A percentile compares a stretch with the other conserved stretches of the same genome.
Conservation (phyloP, 2,888 invertebrate genomes). For the Caenorhabditis doughertyi region DNA sequence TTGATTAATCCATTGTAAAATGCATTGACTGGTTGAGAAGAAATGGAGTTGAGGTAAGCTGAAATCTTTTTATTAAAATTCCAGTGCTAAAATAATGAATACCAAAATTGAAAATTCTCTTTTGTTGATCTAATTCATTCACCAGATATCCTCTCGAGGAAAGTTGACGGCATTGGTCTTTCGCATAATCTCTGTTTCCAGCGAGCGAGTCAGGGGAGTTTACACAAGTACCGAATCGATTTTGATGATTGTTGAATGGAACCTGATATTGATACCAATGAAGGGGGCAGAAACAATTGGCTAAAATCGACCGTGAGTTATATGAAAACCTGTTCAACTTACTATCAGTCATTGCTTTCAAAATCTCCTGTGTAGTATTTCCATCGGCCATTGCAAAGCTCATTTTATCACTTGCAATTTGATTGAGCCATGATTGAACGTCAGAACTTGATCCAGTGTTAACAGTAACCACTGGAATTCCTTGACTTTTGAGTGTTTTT, state of each 20-base stretch:
- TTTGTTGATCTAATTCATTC: slow-evolving; percentile 49
- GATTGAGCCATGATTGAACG: slow-evolving; percentile 1
- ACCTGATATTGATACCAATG: slow-evolving; percentile 8
- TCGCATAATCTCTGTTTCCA: background rate
- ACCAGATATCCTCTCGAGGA: slow-evolving; percentile 6
- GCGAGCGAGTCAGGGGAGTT: background rate
- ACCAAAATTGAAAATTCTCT: slow-evolving; percentile 41
- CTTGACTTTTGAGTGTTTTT: background rate
- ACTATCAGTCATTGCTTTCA: slow-evolving; percentile 49
- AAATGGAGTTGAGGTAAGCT: slow-evolving; percentile 8
- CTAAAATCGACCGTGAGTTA: background rate
- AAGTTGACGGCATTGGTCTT: background rate
- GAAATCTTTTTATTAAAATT: slow-evolving; percentile 4
- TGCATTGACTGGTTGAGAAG: slow-evolving; percentile 10
- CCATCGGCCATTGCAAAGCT: slow-evolving; percentile 44
- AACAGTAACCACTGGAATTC: slow-evolving; percentile 28
- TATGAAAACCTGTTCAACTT: background rate
- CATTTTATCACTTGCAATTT: slow-evolving; percentile 32
- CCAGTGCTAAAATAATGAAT: background rate
- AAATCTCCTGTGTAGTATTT: slow-evolving; percentile 36
- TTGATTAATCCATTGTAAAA: slow-evolving; percentile 47
- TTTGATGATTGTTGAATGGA: background rate
- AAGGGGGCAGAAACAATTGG: slow-evolving; percentile 34
- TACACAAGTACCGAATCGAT: slow-evolving; percentile 36
- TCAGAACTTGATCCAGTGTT: slow-evolving; percentile 33